Conservation (phyloP, 2,888 invertebrate genomes). For the Volucella zonaria region DNA sequence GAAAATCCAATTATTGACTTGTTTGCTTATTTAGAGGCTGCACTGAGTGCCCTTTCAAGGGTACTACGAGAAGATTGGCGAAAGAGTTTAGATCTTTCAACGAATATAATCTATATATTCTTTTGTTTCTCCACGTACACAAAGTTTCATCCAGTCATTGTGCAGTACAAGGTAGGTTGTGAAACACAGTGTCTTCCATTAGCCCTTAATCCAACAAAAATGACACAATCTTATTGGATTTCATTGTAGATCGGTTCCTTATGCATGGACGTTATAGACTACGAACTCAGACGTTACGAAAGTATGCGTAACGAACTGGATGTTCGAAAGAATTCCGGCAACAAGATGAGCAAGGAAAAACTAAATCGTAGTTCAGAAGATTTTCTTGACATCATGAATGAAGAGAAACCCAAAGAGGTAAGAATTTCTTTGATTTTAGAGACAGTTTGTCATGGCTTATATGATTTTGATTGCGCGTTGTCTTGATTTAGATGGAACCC, state of each 20-base stretch:
- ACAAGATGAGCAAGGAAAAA: constrained; percentile 80
- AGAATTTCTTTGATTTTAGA: background rate
- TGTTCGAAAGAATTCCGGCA: constrained; percentile 82
- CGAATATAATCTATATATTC: constrained; percentile 97
- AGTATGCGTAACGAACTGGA: constrained; percentile 93
- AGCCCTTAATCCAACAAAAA: background rate
- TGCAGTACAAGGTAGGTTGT: constrained; percentile 92
- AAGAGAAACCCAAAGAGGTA: constrained; percentile 82
- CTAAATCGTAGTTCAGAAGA: constrained; percentile 81
- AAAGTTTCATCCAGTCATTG: constrained; percentile 96
- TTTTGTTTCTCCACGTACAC: constrained; percentile 98
- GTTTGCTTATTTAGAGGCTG: constrained; percentile 88
- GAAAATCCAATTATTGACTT: constrained; percentile 6
- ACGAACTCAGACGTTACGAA: constrained; percentile 95
- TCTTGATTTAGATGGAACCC: constrained; percentile 83
- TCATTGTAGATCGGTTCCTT: constrained; percentile 92
- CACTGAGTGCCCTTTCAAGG: constrained; percentile 96
- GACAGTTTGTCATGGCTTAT: background rate
- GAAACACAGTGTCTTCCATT: constrained; percentile 4
- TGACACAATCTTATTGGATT: background rate
- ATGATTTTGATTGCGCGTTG: background rate
- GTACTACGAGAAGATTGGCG: constrained; percentile 99
- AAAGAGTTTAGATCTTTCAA: constrained; percentile 96
- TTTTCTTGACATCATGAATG: constrained; percentile 82
- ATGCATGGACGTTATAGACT: constrained; percentile 97